Conservation (phyloP, 1,140 invertebrate genomes). For the Cryptotermes secundus region DNA sequence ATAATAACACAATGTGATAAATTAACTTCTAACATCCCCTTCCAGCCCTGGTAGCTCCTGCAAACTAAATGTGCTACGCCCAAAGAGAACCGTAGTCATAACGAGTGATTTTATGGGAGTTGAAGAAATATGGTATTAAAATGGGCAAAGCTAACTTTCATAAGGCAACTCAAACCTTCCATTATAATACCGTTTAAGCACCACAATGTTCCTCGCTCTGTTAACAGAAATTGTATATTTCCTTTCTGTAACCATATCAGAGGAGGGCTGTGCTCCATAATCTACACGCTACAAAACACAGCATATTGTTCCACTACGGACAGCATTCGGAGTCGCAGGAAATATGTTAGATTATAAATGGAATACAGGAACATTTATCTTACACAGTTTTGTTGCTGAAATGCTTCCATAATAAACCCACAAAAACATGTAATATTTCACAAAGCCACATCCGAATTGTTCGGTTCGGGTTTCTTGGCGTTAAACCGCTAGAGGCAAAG, state of each 20-base stretch:
- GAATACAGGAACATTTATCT: not conserved
- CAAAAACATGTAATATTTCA: too few species aligned
- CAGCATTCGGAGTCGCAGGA: too few species aligned
- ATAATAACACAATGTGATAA: slow-evolving; percentile 10
- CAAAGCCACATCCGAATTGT: too few species aligned
- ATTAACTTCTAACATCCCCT: not conserved
- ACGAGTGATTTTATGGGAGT: not conserved
- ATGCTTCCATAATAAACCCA: too few species aligned
- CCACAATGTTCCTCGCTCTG: not conserved
- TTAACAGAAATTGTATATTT: slow-evolving; percentile 2
- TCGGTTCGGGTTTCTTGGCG: too few species aligned
- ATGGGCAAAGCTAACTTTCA: not conserved
- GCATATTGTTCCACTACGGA: not conserved
- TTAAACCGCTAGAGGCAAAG: too few species aligned
- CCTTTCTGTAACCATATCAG: not conserved
- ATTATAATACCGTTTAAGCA: not conserved
- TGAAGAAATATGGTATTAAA: slow-evolving; percentile 14
- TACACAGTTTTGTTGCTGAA: not conserved
- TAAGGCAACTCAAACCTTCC: not conserved
- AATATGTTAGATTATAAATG: not conserved
- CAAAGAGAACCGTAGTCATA: not conserved
- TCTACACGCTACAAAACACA: not conserved
- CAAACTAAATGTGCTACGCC: not conserved
- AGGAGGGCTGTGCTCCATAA: not conserved
- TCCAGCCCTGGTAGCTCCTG: not conserved